A percentile compares a stretch with the other conserved stretches of the same genome.
Conservation (phyloP, 2,113 vertebrate genomes). For the Dasyurus viverrinus region DNA sequence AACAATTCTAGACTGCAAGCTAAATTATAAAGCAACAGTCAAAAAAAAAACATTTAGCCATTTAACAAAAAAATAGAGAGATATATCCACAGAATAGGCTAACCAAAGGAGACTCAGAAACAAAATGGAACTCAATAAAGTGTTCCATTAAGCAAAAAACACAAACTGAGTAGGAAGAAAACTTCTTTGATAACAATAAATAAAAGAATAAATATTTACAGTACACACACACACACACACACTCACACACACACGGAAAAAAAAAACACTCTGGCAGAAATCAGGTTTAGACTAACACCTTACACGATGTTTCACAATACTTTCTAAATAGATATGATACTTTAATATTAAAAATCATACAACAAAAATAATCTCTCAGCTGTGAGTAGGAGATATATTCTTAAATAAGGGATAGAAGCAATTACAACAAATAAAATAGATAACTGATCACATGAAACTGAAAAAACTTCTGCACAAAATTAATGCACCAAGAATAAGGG, state of each 20-base stretch:
- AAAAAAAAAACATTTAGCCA: background rate
- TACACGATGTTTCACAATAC: background rate
- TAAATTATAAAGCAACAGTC: background rate
- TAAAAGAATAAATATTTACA: background rate
- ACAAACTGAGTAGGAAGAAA: background rate
- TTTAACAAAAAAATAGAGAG: background rate
- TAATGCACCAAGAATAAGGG: background rate
- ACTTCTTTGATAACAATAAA: background rate
- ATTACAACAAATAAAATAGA: background rate
- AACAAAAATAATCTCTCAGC: background rate
- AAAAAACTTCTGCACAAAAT: background rate
- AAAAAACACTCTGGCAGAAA: background rate
- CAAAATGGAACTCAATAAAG: background rate
- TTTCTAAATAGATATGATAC: background rate
- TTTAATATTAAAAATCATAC: background rate
- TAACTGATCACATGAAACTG: background rate
- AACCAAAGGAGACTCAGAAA: background rate
- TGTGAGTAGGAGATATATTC: background rate
- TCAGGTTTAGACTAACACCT: background rate
- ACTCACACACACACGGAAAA: background rate
- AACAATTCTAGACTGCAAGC: background rate
- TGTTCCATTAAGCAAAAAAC: background rate
- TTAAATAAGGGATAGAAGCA: background rate
- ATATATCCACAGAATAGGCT: background rate
- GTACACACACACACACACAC: too few species aligned